A percentile compares a stretch with the other conserved stretches of the same genome.
These are phyloP conservation scores for Poeciliopsis infans DNA, from an alignment of 2,797 vertebrate species.

Conservation along the genomic window DNA sequence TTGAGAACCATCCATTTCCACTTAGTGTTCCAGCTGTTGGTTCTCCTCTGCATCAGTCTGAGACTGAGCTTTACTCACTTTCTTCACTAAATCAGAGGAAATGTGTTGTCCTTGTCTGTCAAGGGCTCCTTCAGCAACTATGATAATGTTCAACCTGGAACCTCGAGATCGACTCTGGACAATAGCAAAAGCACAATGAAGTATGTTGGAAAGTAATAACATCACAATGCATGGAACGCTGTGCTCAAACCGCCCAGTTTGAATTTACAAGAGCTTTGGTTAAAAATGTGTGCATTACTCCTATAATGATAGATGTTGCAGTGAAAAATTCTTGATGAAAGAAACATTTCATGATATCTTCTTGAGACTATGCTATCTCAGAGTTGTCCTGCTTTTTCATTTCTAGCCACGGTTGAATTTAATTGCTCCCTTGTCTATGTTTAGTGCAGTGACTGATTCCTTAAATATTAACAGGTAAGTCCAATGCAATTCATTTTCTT, in stretches of 20 bases:
- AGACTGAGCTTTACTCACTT: conserved; percentile 77
- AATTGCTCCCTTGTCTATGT: background rate
- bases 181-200: conserved; percentile 48
- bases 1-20: conserved; percentile 13
- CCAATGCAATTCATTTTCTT: background rate
- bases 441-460: background rate
- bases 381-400: background rate
- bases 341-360: background rate
- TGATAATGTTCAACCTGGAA: conserved; percentile 92
- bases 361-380: background rate
- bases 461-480: background rate
- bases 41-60: conserved; percentile 46
- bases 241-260: background rate
- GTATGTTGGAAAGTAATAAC: background rate
- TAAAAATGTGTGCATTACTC: background rate
- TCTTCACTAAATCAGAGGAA: conserved; percentile 84
- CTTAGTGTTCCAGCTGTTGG: conserved; percentile 55
- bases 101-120: conserved; percentile 86
- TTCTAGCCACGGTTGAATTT: background rate
- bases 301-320: background rate
- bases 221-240: background rate
- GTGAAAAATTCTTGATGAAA: background rate
- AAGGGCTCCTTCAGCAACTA: conserved; percentile 90
- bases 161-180: conserved; percentile 86
- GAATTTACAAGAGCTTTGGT: background rate